A percentile compares a stretch with the other conserved stretches of the same genome.
Evolutionary conservation across 2,113 vertebrate species (phyloP).

Genomic region (Chlamydotis undulata): DNA sequence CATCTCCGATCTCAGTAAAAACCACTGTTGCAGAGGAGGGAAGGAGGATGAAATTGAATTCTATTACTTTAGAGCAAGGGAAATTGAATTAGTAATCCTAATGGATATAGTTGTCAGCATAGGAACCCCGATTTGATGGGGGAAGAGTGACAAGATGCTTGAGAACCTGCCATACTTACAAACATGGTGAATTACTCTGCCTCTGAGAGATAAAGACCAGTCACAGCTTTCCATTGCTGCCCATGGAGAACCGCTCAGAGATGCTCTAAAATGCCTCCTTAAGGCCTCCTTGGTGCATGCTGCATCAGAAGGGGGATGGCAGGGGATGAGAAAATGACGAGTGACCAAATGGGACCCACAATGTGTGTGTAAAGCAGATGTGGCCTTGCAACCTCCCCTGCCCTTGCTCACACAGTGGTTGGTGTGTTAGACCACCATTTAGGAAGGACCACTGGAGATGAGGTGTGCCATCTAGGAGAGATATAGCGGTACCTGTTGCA

Average conservation of each 20-base stretch:
- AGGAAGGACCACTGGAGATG: background rate
- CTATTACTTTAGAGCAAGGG: background rate
- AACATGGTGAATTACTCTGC: fast-evolving
- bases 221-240: background rate
- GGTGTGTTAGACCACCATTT: background rate
- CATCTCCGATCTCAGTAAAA: background rate
- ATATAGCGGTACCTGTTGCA: background rate
- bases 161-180: fast-evolving
- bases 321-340: background rate
- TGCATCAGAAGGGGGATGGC: background rate
- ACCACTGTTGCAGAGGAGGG: background rate
- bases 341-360: too few relatives aligned
- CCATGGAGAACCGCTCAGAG: background rate
- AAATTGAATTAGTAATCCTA: background rate
- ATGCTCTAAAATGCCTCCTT: background rate
- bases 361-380: background rate
- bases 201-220: background rate
- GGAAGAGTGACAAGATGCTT: background rate
- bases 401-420: fast-evolving
- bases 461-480: background rate
- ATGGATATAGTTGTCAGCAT: background rate
- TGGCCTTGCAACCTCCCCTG: background rate
- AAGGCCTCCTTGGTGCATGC: background rate
- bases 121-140: background rate
- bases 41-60: background rate